A percentile compares a stretch with the other conserved stretches of the same genome.
These are phyloP conservation scores for Heteromormyrus szaboi DNA, from an alignment of 2,797 vertebrate species.

Conservation along the genomic window DNA sequence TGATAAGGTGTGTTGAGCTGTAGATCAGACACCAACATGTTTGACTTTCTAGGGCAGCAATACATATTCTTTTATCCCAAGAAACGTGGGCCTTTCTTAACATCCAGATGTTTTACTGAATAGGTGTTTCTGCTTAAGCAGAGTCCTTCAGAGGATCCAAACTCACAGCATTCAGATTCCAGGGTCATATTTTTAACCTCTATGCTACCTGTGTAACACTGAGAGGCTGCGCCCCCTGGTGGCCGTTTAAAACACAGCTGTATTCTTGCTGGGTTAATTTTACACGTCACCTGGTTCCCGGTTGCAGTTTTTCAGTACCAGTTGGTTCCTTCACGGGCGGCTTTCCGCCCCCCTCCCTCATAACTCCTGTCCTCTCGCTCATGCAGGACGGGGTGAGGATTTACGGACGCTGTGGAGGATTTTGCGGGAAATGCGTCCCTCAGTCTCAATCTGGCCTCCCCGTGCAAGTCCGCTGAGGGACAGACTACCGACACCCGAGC, in stretches of 20 bases:
- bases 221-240: neutral
- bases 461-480: slow-evolving; percentile 71
- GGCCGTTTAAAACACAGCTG: neutral
- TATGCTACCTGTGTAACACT: neutral
- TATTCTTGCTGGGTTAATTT: neutral
- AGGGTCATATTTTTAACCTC: neutral
- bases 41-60: neutral
- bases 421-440: slow-evolving; percentile 94
- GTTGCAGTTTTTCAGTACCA: neutral
- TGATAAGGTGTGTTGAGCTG: neutral
- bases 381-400: slow-evolving; percentile 85
- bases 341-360: neutral
- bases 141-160: neutral
- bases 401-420: slow-evolving; percentile 91
- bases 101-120: neutral
- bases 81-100: neutral
- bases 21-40: neutral
- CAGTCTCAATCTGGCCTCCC: slow-evolving; percentile 73
- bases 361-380: neutral
- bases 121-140: neutral
- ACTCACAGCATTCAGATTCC: neutral
- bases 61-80: neutral
- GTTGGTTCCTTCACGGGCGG: neutral
- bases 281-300: neutral
- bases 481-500: neutral